Evolutionary conservation across 2,888 invertebrate genomes (phyloP).

Genomic region (Ophioninae sp.): DNA sequence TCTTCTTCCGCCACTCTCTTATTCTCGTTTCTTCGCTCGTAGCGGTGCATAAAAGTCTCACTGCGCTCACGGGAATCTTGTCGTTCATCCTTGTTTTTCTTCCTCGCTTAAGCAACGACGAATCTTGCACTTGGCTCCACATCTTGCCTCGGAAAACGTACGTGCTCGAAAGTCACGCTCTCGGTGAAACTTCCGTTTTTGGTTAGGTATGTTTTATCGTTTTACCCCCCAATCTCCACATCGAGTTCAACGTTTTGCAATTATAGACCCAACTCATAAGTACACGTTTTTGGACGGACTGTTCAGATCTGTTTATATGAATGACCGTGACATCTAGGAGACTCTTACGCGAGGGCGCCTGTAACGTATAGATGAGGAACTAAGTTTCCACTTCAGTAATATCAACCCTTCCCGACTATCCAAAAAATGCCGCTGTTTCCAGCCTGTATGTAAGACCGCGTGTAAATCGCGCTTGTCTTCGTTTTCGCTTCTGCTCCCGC

Average conservation of each 20-base stretch:
- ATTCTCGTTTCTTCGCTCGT: constrained; percentile 46
- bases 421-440: no score
- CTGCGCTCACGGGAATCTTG: constrained; percentile 43
- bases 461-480: constrained; percentile 2
- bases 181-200: constrained; percentile 29
- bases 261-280: no score
- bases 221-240: background rate
- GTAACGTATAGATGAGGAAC: no score
- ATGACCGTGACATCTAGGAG: no score
- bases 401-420: no score
- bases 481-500: constrained; percentile 14
- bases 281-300: no score
- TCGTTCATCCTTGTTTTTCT: constrained; percentile 39
- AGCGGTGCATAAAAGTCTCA: constrained; percentile 42
- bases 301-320: no score
- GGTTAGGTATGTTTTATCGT: background rate
- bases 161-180: constrained; percentile 28
- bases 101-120: constrained; percentile 40
- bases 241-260: constrained; percentile 13
- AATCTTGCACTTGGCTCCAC: constrained; percentile 37
- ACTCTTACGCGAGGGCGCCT: no score
- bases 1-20: constrained; percentile 62
- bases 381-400: no score
- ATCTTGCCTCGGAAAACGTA: constrained; percentile 12
- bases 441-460: background rate